A percentile compares a stretch with the other conserved stretches of the same genome.
Evolutionary conservation across 2,888 invertebrate genomes (phyloP).

Genomic region (Dinocampus coccinellae): DNA sequence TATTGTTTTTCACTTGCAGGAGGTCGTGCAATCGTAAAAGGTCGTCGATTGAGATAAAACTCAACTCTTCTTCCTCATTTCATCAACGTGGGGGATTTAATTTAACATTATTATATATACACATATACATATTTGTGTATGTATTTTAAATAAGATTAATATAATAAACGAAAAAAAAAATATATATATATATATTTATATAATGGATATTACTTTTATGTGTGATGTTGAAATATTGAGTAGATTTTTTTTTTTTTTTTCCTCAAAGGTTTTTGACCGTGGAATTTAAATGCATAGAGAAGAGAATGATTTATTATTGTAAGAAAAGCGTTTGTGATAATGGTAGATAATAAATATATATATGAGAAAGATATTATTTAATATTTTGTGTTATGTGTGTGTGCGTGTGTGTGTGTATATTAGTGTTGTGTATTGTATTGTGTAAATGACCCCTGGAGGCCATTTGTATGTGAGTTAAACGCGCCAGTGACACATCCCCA

Average conservation of each 20-base stretch:
- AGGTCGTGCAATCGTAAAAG: conserved; percentile 46
- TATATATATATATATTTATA: too few species aligned
- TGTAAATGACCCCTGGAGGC: not conserved
- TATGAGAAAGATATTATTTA: not conserved
- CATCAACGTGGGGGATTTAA: conserved; percentile 12
- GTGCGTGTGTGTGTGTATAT: too few species aligned
- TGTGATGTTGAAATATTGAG: too few species aligned
- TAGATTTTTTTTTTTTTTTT: too few species aligned
- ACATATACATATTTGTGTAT: not conserved
- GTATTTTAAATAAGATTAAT: not conserved
- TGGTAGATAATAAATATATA: not conserved
- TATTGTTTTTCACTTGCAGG: conserved; percentile 38
- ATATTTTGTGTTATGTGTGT: not conserved
- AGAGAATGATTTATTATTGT: not conserved
- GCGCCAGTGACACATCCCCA: conserved; percentile 11
- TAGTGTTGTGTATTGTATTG: not conserved
- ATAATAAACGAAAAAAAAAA: not conserved
- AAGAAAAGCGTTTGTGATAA: not conserved
- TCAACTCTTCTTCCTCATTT: not conserved
- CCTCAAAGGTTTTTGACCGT: not conserved
- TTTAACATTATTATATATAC: not conserved
- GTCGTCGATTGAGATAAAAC: conserved; percentile 63
- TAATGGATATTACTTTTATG: too few species aligned
- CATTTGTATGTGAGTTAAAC: not conserved
- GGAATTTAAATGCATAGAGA: not conserved